phyloP scores from a whole-genome alignment of 2,113 vertebrate genomes.

The Cyrtonyx montezumae region DNA sequence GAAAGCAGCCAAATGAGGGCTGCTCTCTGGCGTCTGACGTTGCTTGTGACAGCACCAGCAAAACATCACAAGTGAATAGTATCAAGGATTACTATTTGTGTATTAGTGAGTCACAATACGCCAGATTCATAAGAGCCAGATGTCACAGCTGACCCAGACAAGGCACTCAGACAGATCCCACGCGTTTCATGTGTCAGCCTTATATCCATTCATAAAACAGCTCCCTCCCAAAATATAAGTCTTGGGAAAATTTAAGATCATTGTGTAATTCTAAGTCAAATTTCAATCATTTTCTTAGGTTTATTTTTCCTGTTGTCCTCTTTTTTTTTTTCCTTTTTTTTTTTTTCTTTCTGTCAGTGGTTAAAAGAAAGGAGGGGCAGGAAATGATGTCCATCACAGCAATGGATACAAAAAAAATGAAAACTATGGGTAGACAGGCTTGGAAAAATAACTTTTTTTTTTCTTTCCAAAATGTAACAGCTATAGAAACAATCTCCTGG shows the following conservation, averaged over 20 bases:
- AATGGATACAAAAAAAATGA: slow-evolving; percentile 47
- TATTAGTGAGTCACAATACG: slow-evolving; percentile 80
- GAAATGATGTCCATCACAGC: slow-evolving; percentile 65
- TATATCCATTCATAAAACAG: slow-evolving; percentile 84
- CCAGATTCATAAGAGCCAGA: slow-evolving; percentile 84
- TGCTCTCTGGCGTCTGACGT: slow-evolving; percentile 50
- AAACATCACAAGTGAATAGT: slow-evolving; percentile 77
- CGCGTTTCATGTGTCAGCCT: slow-evolving; percentile 78
- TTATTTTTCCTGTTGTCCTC: slow-evolving; percentile 16
- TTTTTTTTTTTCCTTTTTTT: neutral
- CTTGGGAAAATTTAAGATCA: slow-evolving; percentile 73
- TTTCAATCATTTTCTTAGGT: slow-evolving; percentile 63
- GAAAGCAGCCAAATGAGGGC: neutral
- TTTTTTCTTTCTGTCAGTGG: neutral
- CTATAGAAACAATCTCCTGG: slow-evolving; percentile 71
- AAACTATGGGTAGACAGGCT: slow-evolving; percentile 55
- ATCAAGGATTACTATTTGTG: slow-evolving; percentile 82
- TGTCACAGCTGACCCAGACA: slow-evolving; percentile 83
- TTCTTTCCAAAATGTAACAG: slow-evolving; percentile 69
- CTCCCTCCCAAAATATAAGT: slow-evolving; percentile 78
- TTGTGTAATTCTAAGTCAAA: slow-evolving; percentile 70
- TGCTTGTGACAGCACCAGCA: slow-evolving; percentile 69
- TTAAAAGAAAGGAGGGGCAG: slow-evolving; percentile 72
- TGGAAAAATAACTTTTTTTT: slow-evolving; percentile 60
- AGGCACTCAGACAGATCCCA: slow-evolving; percentile 79